Conservation (phyloP, 2,113 vertebrate genomes). For the Cyprinus carpio region DNA sequence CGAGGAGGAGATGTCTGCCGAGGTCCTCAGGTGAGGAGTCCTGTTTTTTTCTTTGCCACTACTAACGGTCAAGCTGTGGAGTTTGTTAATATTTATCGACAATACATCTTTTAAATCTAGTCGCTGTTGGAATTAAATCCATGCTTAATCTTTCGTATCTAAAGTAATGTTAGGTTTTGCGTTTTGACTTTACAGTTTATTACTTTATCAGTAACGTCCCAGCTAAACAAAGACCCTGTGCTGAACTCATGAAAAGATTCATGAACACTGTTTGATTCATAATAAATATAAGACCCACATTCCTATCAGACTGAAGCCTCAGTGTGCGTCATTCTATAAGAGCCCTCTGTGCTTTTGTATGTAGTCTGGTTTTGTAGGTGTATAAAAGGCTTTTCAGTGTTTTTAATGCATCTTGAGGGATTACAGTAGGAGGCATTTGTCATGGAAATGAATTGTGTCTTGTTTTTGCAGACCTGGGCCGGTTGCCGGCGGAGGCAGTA, state of each 20-base stretch:
- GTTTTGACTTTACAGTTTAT: not conserved
- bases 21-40: constrained; percentile 53
- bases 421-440: not conserved
- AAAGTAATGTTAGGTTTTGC: not conserved
- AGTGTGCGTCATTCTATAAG: not conserved
- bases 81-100: too few relatives aligned
- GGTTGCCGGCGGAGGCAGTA: constrained; percentile 77
- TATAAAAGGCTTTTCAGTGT: not conserved
- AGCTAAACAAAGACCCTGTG: not conserved
- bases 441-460: not conserved
- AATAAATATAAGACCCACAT: not conserved
- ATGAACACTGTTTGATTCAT: not conserved
- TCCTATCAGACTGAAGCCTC: not conserved
- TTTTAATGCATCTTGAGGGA: not conserved
- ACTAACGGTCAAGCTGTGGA: not conserved
- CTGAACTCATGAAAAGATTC: not conserved
- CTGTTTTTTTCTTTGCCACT: not conserved
- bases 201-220: too few relatives aligned
- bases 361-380: not conserved
- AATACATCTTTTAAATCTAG: not conserved
- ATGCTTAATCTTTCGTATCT: not conserved
- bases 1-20: constrained; percentile 50
- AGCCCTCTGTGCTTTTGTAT: not conserved
- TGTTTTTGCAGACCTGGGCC: constrained; percentile 43
- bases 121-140: not conserved